These are phyloP conservation scores for Drosophila affinis DNA, from an alignment of 2,888 invertebrate species.

Conservation along the genomic window DNA sequence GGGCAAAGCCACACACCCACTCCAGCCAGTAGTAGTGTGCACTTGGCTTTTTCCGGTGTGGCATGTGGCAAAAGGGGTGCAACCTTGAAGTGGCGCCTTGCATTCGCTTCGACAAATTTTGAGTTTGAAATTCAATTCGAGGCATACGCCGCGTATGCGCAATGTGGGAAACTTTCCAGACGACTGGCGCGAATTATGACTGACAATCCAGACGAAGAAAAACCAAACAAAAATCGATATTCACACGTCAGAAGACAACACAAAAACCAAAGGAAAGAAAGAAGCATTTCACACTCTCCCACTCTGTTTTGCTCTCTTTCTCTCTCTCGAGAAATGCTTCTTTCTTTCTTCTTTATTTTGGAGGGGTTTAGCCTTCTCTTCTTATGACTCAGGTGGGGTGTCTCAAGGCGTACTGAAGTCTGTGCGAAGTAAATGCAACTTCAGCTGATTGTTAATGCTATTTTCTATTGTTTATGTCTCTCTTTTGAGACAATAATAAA, in stretches of 20 bases:
- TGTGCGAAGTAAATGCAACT: conserved; percentile 41
- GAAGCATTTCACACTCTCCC: conserved; percentile 32
- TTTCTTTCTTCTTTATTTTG: conserved; percentile 34
- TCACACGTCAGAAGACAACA: conserved; percentile 28
- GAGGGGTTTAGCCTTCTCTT: not conserved
- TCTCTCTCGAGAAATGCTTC: conserved; percentile 18
- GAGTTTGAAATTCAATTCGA: conserved; percentile 65
- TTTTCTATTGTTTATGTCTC: conserved; percentile 27
- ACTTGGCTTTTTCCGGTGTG: conserved; percentile 11
- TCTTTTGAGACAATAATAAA: conserved; percentile 37
- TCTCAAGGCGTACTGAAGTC: conserved; percentile 50
- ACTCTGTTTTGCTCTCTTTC: not conserved
- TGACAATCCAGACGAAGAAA: not conserved
- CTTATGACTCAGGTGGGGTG: conserved; percentile 45
- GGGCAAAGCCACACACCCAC: conserved; percentile 39
- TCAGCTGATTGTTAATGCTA: conserved; percentile 43
- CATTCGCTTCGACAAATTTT: conserved; percentile 49
- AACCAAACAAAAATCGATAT: conserved; percentile 62
- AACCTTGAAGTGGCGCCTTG: conserved; percentile 23
- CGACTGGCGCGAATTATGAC: conserved; percentile 12
- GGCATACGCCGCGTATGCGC: conserved; percentile 67
- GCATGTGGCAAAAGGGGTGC: conserved; percentile 1
- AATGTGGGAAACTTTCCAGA: conserved; percentile 58
- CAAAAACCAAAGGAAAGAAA: conserved; percentile 13
- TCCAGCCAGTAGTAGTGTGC: not conserved